These are phyloP conservation scores for Oligia strigilis DNA, from an alignment of 2,888 invertebrate genomes.

Conservation along the genomic window DNA sequence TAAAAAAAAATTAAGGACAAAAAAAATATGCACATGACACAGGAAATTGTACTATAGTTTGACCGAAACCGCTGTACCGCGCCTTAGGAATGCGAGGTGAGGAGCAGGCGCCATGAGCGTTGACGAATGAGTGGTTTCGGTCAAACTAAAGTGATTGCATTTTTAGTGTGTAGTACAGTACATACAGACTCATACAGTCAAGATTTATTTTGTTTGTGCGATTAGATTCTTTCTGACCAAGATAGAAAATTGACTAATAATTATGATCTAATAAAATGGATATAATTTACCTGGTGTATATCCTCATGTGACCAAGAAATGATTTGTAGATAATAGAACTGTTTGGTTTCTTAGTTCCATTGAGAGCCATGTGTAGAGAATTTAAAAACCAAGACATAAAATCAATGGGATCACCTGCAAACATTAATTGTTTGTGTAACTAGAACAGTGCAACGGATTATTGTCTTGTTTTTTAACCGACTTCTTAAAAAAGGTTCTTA, in stretches of 20 bases:
- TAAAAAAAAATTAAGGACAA: not conserved
- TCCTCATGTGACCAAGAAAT: constrained; percentile 97
- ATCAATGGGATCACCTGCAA: constrained; percentile 97
- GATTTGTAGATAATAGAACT: constrained; percentile 98
- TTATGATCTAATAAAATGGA: not conserved
- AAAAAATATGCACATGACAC: no score
- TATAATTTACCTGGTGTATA: constrained; percentile 92
- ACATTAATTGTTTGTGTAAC: not conserved
- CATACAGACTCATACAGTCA: no score
- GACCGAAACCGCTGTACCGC: no score
- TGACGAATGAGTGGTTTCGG: no score
- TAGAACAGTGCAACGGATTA: not conserved
- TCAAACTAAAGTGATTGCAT: not conserved
- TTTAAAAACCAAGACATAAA: constrained; percentile 99
- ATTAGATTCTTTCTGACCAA: not conserved
- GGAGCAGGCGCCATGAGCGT: no score
- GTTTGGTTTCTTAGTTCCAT: constrained; percentile 96
- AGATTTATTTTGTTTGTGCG: not conserved
- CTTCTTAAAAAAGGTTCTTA: not conserved
- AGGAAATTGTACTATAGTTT: no score
- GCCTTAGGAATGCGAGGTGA: no score
- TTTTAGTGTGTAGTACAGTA: no score
- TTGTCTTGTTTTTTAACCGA: not conserved
- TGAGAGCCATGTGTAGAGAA: constrained; percentile 97
- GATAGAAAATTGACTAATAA: not conserved